phyloP scores from a whole-genome alignment of 2,113 vertebrate genomes.

The Rissa tridactyla region DNA sequence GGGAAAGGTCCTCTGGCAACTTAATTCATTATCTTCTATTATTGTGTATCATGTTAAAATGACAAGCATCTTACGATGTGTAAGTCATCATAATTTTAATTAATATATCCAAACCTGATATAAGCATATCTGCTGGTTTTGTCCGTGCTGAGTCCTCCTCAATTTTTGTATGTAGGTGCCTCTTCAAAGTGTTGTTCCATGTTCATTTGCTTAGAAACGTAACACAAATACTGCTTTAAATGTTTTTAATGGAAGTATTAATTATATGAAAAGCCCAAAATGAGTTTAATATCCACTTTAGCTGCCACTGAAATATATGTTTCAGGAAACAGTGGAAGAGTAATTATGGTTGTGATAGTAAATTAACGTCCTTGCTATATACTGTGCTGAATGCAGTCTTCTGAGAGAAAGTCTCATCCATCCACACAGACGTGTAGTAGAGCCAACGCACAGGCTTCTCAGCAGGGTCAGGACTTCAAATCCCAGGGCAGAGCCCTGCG shows the following conservation, averaged over 20 bases:
- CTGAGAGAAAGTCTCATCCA: neutral
- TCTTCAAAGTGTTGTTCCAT: neutral
- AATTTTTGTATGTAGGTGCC: neutral
- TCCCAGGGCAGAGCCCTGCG: neutral
- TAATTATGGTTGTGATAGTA: constrained; percentile 20
- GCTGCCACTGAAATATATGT: neutral
- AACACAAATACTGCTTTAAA: neutral
- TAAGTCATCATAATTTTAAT: constrained; percentile 70
- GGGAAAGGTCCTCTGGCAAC: constrained; percentile 69
- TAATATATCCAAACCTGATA: constrained; percentile 52
- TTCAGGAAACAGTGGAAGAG: constrained; percentile 11
- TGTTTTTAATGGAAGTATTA: constrained; percentile 16
- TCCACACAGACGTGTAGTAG: neutral
- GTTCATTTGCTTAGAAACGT: neutral
- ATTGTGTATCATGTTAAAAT: constrained; percentile 78
- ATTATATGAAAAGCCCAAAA: constrained; percentile 20
- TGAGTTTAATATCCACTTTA: constrained; percentile 3
- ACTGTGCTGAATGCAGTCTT: neutral
- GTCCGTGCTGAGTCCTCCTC: neutral
- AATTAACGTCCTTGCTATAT: neutral
- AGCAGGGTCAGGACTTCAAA: neutral
- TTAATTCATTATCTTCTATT: constrained; percentile 78
- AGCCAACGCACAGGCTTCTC: neutral
- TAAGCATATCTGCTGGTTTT: neutral
- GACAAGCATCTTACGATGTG: constrained; percentile 71